phyloP scores from a whole-genome alignment of 2,797 vertebrate species.

The Agapornis canus region DNA sequence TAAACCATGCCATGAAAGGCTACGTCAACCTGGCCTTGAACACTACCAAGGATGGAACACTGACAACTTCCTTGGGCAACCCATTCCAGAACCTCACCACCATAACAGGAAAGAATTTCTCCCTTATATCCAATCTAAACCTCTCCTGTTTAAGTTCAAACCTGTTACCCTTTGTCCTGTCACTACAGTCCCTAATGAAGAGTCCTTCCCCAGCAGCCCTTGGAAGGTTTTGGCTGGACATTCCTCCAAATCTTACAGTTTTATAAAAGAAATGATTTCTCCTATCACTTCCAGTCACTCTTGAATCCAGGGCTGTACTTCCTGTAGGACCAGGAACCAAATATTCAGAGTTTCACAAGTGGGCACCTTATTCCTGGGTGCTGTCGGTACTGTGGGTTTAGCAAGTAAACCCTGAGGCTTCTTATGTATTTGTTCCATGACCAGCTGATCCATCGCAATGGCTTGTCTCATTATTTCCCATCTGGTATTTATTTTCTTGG shows the following conservation, averaged over 20 bases:
- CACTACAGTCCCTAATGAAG: too few species aligned
- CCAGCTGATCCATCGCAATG: background rate
- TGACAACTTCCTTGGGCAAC: too few species aligned
- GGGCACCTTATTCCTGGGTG: background rate
- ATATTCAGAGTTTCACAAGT: background rate
- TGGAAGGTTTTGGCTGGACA: background rate
- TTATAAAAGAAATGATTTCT: background rate
- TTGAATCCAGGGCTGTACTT: background rate
- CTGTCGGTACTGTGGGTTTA: background rate
- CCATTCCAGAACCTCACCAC: too few species aligned
- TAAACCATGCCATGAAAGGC: too few species aligned
- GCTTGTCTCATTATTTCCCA: slow-evolving; percentile 47
- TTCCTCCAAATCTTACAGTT: background rate
- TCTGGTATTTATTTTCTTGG: slow-evolving; percentile 56
- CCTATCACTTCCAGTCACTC: background rate
- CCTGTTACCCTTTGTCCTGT: too few species aligned
- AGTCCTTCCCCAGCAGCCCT: background rate
- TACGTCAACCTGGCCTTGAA: too few species aligned
- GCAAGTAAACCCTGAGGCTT: background rate
- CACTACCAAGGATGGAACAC: too few species aligned
- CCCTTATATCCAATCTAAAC: too few species aligned
- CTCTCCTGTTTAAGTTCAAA: too few species aligned
- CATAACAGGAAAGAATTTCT: too few species aligned
- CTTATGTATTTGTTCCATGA: background rate
- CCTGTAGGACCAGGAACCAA: background rate